These are phyloP conservation scores for Ooceraea biroi DNA, from an alignment of 1,140 invertebrate species.

Conservation along the genomic window DNA sequence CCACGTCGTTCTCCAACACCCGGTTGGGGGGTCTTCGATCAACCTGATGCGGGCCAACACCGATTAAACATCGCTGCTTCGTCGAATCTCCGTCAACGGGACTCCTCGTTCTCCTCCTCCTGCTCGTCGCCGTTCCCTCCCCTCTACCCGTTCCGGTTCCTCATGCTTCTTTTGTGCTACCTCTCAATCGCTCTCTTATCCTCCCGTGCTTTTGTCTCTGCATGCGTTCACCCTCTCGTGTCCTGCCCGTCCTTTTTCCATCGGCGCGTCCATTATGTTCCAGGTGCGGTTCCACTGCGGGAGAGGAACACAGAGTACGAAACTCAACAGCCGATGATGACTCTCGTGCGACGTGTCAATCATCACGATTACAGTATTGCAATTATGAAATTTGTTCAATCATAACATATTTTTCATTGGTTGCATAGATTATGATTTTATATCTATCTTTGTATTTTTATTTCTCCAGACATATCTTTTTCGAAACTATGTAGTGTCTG, in stretches of 20 bases:
- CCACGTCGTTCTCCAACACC: constrained; percentile 64
- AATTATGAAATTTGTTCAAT: neutral
- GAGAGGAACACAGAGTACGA: neutral
- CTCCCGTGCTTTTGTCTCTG: constrained; percentile 28
- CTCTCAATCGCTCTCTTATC: constrained; percentile 49
- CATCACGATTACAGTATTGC: neutral
- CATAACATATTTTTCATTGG: neutral
- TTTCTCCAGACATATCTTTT: neutral
- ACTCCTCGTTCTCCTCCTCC: constrained; percentile 25
- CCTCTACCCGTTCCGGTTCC: constrained; percentile 1
- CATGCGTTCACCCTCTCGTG: constrained; percentile 11
- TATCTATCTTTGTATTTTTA: neutral
- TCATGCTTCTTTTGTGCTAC: constrained; percentile 56
- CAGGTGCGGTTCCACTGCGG: constrained; percentile 26
- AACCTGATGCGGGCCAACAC: constrained; percentile 84
- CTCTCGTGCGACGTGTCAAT: constrained; percentile 6
- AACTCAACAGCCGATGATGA: neutral
- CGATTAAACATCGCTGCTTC: constrained; percentile 83
- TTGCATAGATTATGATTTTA: constrained; percentile 15
- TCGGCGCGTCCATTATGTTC: constrained; percentile 46
- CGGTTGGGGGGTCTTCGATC: constrained; percentile 84
- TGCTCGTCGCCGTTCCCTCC: neutral
- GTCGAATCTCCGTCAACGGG: constrained; percentile 82
- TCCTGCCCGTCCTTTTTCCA: constrained; percentile 35
- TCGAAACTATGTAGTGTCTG: neutral